Conservation (phyloP, 2,113 vertebrate species). For the Pelmatolapia mariae region DNA sequence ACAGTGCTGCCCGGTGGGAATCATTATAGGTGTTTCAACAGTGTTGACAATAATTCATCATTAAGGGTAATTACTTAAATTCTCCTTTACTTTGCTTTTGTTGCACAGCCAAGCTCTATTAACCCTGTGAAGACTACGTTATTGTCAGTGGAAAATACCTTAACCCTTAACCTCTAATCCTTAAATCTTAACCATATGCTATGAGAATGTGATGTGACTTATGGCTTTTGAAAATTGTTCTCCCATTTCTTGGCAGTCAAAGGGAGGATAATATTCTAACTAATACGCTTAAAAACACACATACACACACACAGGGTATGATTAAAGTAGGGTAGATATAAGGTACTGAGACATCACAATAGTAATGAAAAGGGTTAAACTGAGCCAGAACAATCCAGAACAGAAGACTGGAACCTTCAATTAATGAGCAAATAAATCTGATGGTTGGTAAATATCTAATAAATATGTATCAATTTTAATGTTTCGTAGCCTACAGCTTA, state of each 20-base stretch:
- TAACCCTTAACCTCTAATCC: neutral
- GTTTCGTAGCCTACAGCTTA: accelerated
- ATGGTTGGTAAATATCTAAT: neutral
- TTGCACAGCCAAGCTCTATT: neutral
- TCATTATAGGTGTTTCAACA: neutral
- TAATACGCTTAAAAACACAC: neutral
- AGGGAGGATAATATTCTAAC: neutral
- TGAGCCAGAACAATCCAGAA: neutral
- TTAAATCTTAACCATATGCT: neutral
- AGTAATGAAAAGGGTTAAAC: neutral
- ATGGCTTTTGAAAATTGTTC: neutral
- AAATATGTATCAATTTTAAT: neutral
- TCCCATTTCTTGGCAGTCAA: neutral
- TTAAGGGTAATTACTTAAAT: neutral
- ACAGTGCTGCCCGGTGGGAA: neutral
- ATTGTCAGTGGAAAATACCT: neutral
- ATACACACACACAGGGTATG: neutral
- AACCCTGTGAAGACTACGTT: neutral
- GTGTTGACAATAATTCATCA: neutral
- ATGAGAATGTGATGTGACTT: neutral
- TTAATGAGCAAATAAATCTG: neutral
- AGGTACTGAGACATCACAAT: neutral
- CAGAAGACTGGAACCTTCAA: neutral
- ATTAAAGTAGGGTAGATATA: neutral
- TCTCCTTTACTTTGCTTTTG: neutral